Base-by-base conservation (phyloP, 2,888 invertebrate genomes). In the Spodoptera picta region DNA sequence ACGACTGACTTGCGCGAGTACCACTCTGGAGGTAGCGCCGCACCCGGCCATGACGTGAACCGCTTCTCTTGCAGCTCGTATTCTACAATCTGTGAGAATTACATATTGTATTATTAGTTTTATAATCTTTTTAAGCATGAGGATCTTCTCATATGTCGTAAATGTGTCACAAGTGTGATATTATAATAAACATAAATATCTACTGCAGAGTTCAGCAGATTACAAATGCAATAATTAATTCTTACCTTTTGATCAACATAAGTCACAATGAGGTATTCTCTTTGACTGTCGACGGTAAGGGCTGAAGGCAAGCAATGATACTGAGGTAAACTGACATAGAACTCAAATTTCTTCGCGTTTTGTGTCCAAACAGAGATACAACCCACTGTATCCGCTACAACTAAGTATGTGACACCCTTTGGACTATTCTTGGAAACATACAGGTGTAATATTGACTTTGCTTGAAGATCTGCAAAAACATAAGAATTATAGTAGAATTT, bases 161-260 rank as follows among this genome's bases (percentile, higher is more conserved):
- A 31, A 31, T 4, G 5, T 4, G 6, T 6, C 4, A 31, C 31
- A 31, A 31, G 31, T 31, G 31, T 31, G 31, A 31, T 6, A 3
- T 31, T 0, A 6, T 36, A 0, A 9, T 9, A 36, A 36, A 6
- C 9, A 9, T 6, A 36, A 36, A 36, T 9, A 9, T 36, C 36
- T 36, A 36, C 36, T 36, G 36, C 36, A 36, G 5, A 36, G 36
- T 36, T 36, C 9, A 9, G 7, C 6, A 45, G n/a, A 45, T 11
- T 6, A n/a, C 6, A 14, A 14, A 45, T 5, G 9, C 7, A 14
- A 23, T 23, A 11, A 23, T 47, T n/a, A 9, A 7, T 4, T 27
- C 72, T 60, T 79, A 97, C 97, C 95, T 96, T 97, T 80, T 97
- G 97, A 92, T 98, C 97, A 0, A 97, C 95, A 90, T 98, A 98